Conservation (phyloP, 2,113 vertebrate genomes). For the Pionites leucogaster region DNA sequence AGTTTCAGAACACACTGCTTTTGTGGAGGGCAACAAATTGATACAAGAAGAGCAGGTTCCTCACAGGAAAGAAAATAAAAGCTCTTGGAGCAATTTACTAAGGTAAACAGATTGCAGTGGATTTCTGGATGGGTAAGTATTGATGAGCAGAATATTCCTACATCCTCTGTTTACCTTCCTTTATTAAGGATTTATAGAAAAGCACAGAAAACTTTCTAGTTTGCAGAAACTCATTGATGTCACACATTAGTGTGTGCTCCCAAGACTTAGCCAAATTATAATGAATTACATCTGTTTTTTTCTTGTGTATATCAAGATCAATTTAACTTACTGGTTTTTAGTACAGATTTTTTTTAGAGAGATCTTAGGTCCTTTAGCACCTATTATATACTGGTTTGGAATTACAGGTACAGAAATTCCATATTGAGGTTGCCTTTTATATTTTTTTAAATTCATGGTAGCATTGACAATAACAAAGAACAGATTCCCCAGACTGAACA, state of each 20-base stretch:
- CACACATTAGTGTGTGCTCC: background rate
- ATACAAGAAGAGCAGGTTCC: background rate
- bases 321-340: background rate
- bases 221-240: background rate
- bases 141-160: background rate
- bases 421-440: background rate
- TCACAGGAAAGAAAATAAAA: background rate
- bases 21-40: background rate
- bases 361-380: background rate
- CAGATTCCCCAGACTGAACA: background rate
- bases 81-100: conserved; percentile 34
- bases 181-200: background rate
- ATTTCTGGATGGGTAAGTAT: conserved; percentile 73
- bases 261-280: background rate
- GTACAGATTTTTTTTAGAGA: background rate
- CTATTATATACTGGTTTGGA: background rate
- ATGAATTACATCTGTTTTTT: background rate
- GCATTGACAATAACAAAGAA: background rate
- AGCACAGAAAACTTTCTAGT: background rate
- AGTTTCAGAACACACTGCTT: conserved; percentile 38
- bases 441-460: background rate
- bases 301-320: background rate
- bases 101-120: conserved; percentile 62
- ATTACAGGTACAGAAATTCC: background rate
- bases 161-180: background rate